Evolutionary conservation across 1,140 invertebrate species (phyloP), one percentile per base, ranked within the genome.

Genomic region (Samia ricini): DNA sequence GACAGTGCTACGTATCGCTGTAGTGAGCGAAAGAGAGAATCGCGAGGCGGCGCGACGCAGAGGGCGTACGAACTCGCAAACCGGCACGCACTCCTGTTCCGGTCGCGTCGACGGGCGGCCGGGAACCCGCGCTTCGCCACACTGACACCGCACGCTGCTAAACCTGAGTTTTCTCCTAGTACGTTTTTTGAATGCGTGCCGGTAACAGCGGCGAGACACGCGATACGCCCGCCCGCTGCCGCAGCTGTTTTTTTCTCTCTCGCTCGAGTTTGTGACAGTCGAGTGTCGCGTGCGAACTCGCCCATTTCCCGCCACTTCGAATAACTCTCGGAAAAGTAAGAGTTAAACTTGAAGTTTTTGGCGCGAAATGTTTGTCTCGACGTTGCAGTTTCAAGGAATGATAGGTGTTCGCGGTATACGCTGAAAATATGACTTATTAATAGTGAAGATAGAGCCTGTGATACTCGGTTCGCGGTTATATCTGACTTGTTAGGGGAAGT

Each of bases 51-150:
- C 78, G 79, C 79, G 78, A 77, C 81, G 79, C 81, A 78, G 83
- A 87, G 84, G 84, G 84, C 84, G 87, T 86, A 63, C 74, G 76
- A 76, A 64, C 72, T 75, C 68, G 71, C 76, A 68, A 67, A 72
- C 60, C 75, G 75, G 63, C 76, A 78, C 85, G 81, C 87, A 88
- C 87, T 89, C 81, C 80, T 79, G 81, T 81, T 81, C 83, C 83
- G 85, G 84, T 88, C 85, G 87, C 85, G 84, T 83, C 79, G 83
- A 87, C 85, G 85, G 82, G 87, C 85, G 87, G 84, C 85, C 81
- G 84, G 87, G 81, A 81, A 71, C 84, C 79, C 79, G 79, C 77
- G 76, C 75, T 72, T 83, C 71, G 74, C 70, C 71, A 75, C 65
- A 85, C 85, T 85, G 84, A 85, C 73, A 75, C 65, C 60, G 70